Percentiles rank a stretch among this genome's conserved stretches.
Evolutionary conservation across 2,888 invertebrate species (phyloP).

Genomic region (Drosophila gaucha): DNA sequence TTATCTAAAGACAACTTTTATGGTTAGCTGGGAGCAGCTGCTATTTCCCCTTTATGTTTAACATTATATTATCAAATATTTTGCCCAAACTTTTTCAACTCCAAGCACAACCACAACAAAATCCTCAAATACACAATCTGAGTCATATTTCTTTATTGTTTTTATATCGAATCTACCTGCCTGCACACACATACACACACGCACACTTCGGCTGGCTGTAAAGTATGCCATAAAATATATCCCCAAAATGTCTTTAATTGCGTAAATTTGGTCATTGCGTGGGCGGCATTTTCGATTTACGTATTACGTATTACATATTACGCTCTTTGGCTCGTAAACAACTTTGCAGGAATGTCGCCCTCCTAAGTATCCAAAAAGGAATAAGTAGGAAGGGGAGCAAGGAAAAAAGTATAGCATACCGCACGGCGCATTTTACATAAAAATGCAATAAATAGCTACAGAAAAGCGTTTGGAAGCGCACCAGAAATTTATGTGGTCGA

Average conservation of each 20-base stretch:
- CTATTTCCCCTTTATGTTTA: background rate
- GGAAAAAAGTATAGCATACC: conserved; percentile 56
- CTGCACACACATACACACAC: background rate
- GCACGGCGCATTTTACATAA: conserved; percentile 75
- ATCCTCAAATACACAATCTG: conserved; percentile 11
- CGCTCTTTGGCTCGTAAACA: conserved; percentile 69
- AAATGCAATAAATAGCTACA: conserved; percentile 79
- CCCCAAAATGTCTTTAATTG: conserved; percentile 60
- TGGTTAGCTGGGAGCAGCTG: background rate
- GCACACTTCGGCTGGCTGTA: conserved; percentile 10
- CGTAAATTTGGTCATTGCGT: conserved; percentile 61
- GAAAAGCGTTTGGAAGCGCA: conserved; percentile 61
- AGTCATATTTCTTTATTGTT: conserved; percentile 16
- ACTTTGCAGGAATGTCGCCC: conserved; percentile 62
- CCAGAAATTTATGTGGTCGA: conserved; percentile 68
- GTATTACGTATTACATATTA: conserved; percentile 54
- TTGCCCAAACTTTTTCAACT: background rate
- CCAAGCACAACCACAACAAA: background rate
- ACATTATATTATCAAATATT: background rate
- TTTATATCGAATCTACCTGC: conserved; percentile 36
- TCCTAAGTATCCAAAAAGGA: conserved; percentile 23
- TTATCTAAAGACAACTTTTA: background rate
- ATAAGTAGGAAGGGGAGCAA: background rate
- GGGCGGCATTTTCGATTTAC: conserved; percentile 61
- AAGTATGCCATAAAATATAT: conserved; percentile 60